A percentile compares a stretch with the other conserved stretches of the same genome.
Conservation (phyloP, 37 sponge, comb jelly and placozoan species). For the Axinella damicornis region DNA sequence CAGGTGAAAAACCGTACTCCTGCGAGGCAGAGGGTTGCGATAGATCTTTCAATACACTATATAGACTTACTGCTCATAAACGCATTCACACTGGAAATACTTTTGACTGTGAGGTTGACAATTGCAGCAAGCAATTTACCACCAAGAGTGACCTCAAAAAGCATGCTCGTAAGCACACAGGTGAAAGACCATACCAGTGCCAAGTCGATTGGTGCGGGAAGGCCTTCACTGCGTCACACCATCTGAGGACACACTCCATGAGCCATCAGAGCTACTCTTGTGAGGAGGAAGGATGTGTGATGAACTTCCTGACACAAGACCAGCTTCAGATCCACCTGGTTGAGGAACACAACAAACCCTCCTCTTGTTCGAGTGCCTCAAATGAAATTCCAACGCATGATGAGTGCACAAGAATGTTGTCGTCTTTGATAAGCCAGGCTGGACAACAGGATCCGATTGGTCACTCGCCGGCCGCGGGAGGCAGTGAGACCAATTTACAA, state of each 20-base stretch:
- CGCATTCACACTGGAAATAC: constrained; percentile 88
- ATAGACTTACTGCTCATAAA: constrained; percentile 84
- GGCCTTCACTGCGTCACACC: constrained; percentile 77
- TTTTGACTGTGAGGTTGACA: constrained; percentile 71
- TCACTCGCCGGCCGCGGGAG: no score
- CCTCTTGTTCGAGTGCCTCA: background rate
- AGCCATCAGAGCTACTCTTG: constrained; percentile 41
- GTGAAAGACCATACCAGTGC: constrained; percentile 81
- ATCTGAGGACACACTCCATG: constrained; percentile 62
- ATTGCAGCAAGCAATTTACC: constrained; percentile 84
- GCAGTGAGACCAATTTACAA: no score
- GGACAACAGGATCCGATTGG: background rate
- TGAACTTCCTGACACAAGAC: background rate
- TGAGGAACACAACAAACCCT: background rate
- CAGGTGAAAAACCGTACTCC: constrained; percentile 84
- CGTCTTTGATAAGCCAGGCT: background rate
- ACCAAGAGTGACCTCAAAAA: constrained; percentile 89
- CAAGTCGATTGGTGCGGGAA: constrained; percentile 69
- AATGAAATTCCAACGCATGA: background rate
- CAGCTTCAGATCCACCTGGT: constrained; percentile 17
- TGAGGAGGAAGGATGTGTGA: constrained; percentile 12
- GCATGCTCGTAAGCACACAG: constrained; percentile 83
- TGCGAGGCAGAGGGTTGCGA: constrained; percentile 79
- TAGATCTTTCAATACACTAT: constrained; percentile 81
- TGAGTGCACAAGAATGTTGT: background rate